These are phyloP conservation scores for Cepaea nemoralis DNA, from an alignment of 1,140 invertebrate species.

Conservation along the genomic window DNA sequence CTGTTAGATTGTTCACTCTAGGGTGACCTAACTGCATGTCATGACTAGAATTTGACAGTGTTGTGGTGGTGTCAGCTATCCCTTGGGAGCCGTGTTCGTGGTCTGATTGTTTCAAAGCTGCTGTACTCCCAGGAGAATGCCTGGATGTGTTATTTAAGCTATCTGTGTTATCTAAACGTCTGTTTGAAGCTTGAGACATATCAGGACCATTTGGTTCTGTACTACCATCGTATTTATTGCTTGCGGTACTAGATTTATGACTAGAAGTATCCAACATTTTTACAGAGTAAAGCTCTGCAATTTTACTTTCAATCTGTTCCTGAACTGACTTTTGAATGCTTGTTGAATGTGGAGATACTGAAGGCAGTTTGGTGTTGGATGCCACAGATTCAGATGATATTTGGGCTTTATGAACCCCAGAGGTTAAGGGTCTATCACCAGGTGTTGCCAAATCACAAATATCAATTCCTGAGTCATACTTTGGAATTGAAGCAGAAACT, in stretches of 20 bases:
- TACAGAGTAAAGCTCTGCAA: neutral
- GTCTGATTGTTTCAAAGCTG: too few species aligned
- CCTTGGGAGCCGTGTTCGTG: too few species aligned
- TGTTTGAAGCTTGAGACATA: too few species aligned
- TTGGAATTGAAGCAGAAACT: neutral
- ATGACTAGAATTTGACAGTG: too few species aligned
- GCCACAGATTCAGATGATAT: neutral
- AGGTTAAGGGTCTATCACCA: neutral
- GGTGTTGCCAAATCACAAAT: neutral
- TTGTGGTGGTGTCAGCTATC: too few species aligned
- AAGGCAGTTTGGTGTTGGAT: too few species aligned
- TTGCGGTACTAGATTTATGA: neutral
- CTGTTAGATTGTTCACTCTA: too few species aligned
- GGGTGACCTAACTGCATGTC: too few species aligned
- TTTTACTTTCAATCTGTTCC: neutral
- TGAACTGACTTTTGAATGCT: neutral
- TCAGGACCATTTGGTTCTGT: neutral
- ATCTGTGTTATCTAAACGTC: too few species aligned
- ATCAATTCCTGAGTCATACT: neutral
- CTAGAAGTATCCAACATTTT: neutral
- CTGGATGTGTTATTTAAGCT: too few species aligned
- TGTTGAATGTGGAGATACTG: too few species aligned
- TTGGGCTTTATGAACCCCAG: neutral
- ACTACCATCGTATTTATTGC: neutral
- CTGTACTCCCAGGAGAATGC: too few species aligned